Evolutionary conservation across 2,888 invertebrate genomes (phyloP).

Genomic region (Alloscopus bannaensis): DNA sequence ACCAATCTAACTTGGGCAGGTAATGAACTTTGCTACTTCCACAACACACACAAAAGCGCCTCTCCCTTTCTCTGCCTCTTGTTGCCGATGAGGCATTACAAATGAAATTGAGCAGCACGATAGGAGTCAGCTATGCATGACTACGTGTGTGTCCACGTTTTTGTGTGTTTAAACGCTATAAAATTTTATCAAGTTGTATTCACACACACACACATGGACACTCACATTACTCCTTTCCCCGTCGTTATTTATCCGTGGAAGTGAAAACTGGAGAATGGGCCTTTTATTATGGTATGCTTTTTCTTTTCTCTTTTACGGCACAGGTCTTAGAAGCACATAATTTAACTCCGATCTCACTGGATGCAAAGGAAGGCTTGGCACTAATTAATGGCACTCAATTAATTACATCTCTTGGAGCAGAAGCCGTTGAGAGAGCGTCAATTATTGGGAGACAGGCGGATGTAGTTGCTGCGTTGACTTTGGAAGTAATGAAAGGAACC

Average conservation of each 20-base stretch:
- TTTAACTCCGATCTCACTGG: conserved; percentile 78
- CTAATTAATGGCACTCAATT: conserved; percentile 83
- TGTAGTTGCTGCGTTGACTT: conserved; percentile 80
- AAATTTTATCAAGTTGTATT: background rate
- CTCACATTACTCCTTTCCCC: no score
- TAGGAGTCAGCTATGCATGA: no score
- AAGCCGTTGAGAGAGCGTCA: conserved; percentile 80
- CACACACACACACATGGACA: no score
- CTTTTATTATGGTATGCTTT: conserved; percentile 10
- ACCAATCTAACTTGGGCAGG: no score
- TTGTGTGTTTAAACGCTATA: conserved; percentile 1
- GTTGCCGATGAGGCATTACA: background rate
- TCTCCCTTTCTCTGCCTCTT: background rate
- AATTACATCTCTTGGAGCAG: conserved; percentile 81
- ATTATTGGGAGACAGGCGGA: conserved; percentile 81
- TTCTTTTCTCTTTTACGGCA: conserved; percentile 42
- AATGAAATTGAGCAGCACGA: background rate
- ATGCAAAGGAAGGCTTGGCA: conserved; percentile 81
- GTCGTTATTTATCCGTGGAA: conserved; percentile 10
- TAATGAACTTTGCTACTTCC: conserved; percentile 15
- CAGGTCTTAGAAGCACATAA: conserved; percentile 79
- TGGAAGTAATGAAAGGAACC: conserved; percentile 82
- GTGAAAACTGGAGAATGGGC: background rate
- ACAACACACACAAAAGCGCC: no score
- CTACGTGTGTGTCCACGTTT: background rate